Base-by-base conservation (phyloP, 2,113 vertebrate genomes). In the Dicerorhinus sumatrensis region DNA sequence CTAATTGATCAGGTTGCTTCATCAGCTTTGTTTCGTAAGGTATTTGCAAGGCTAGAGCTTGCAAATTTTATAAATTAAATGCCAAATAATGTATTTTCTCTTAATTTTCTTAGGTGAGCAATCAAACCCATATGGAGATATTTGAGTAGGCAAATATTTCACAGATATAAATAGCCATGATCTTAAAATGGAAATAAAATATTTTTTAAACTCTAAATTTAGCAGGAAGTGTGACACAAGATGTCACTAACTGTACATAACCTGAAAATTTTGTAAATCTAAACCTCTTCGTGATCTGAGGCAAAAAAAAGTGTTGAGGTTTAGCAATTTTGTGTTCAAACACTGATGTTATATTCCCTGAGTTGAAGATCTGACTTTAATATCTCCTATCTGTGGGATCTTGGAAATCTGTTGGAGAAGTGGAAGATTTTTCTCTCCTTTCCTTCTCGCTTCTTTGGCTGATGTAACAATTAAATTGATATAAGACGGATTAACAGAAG, bases 31-130 rank as follows among this genome's bases (percentile, higher is more conserved):
- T 90, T 84, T 76, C 70, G 65, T 73, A 91, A 39, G 36, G n/a
- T 81, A 91, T 54, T 54, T 54, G 51, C 51, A 91, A 82, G 63
- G 56, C 23, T n/a, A 85, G 14, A 62, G 29, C 8, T 23, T 81
- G 23, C 17, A 75, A 80, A 63, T 86, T 88, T 92, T 95, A 69
- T 63, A 14, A 80, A 89, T 96, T 80, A 89, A 91, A 85, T 93
- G 46, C 29, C 39, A 94, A 89, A 77, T 46, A 91, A 85, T 63
- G 2, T 7, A 51, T 73, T 90, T 92, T 94, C 58, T 91, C 54
- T 85, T 92, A 12, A 76, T 83, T 94, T 87, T 75, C 69, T 69
- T 87, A 76, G 12, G 79, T 89, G 29, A 97, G 36, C 72, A 63
- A 60, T 77, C 73, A 93, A 6, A 67, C 5, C 17, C 33, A 81